These are phyloP conservation scores for Uloborus diversus DNA, from an alignment of 1,140 invertebrate species.

Conservation along the genomic window DNA sequence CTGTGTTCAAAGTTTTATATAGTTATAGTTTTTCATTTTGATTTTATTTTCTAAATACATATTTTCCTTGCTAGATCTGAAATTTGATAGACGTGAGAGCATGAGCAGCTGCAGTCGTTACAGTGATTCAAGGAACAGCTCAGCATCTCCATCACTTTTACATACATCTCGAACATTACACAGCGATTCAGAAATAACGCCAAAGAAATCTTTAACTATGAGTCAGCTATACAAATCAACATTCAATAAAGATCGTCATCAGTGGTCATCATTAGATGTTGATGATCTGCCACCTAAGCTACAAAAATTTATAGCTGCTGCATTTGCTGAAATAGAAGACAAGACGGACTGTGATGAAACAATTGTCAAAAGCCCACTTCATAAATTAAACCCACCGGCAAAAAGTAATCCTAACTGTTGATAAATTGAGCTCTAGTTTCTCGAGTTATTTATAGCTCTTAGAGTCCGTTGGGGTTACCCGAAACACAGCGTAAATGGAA, in stretches of 20 bases:
- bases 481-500: too few relatives aligned
- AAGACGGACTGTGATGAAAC: neutral
- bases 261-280: constrained; percentile 32
- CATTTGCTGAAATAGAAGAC: constrained; percentile 41
- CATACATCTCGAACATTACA: constrained; percentile 10
- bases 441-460: too few relatives aligned
- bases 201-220: neutral
- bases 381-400: neutral
- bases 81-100: constrained; percentile 17
- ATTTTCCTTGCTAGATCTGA: too few relatives aligned
- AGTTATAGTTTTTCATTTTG: too few relatives aligned
- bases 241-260: neutral
- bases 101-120: constrained; percentile 45
- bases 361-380: constrained; percentile 23
- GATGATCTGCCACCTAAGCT: constrained; percentile 44
- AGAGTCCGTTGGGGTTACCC: too few relatives aligned
- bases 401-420: constrained; percentile 33
- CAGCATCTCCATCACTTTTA: constrained; percentile 2
- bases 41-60: too few relatives aligned
- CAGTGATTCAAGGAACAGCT: constrained; percentile 38
- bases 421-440: too few relatives aligned
- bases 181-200: constrained; percentile 43
- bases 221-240: neutral
- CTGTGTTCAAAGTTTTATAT: too few relatives aligned
- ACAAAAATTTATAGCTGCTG: constrained; percentile 29